These are phyloP conservation scores for Tetragonula carbonaria DNA, from an alignment of 2,888 invertebrate genomes.

Conservation along the genomic window DNA sequence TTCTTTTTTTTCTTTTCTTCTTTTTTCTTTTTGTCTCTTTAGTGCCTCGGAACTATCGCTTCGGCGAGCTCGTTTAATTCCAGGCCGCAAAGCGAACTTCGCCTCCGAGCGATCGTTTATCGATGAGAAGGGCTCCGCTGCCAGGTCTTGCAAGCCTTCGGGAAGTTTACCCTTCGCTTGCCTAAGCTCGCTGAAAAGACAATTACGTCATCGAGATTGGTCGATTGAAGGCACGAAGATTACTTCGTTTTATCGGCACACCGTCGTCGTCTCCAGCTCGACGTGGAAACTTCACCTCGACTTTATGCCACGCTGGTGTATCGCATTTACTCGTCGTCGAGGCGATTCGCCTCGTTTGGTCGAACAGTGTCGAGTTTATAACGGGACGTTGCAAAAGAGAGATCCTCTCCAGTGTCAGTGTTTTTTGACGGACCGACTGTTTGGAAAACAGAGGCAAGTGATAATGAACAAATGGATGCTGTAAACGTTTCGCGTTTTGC, in stretches of 20 bases:
- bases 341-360: slow-evolving; percentile 27
- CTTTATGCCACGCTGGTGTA: slow-evolving; percentile 29
- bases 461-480: neutral
- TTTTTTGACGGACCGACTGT: neutral
- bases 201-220: slow-evolving; percentile 62
- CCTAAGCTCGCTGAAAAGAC: slow-evolving; percentile 53
- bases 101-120: slow-evolving; percentile 56
- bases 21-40: neutral
- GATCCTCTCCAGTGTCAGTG: neutral
- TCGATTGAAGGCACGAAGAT: slow-evolving; percentile 60
- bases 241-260: slow-evolving; percentile 42
- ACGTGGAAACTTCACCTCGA: slow-evolving; percentile 27
- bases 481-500: neutral
- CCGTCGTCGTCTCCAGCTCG: neutral
- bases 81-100: slow-evolving; percentile 59
- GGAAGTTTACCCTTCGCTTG: slow-evolving; percentile 52
- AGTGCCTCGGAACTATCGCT: slow-evolving; percentile 43
- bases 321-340: slow-evolving; percentile 42
- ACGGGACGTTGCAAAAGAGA: slow-evolving; percentile 5
- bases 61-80: slow-evolving; percentile 62
- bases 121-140: slow-evolving; percentile 45
- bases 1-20: neutral
- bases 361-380: slow-evolving; percentile 48
- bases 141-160: slow-evolving; percentile 33
- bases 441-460: neutral